Evolutionary conservation across 2,113 vertebrate species (phyloP).

Genomic region (Passer montanus): DNA sequence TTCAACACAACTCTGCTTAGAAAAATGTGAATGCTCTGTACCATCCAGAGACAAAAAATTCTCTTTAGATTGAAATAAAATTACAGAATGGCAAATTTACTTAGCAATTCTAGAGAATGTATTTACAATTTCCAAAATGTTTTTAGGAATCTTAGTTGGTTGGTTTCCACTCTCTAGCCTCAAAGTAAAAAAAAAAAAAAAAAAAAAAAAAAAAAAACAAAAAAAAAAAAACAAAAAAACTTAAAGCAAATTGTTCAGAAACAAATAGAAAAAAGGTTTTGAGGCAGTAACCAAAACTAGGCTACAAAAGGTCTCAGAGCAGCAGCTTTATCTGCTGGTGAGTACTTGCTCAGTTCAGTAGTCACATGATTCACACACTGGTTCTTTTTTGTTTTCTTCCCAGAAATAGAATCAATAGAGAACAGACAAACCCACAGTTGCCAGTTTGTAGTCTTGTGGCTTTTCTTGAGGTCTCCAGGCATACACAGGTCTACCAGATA

Average conservation of each 20-base stretch:
- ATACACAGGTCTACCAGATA: slow-evolving; percentile 81
- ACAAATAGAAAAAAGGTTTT: neutral
- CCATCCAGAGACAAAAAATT: neutral
- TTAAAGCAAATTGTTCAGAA: slow-evolving; percentile 24
- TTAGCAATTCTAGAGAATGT: neutral
- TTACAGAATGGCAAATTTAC: neutral
- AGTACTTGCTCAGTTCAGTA: slow-evolving; percentile 56
- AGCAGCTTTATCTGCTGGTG: slow-evolving; percentile 24
- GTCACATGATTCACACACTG: slow-evolving; percentile 72
- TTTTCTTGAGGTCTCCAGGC: slow-evolving; percentile 77
- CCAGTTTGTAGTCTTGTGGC: slow-evolving; percentile 81
- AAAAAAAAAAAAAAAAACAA: too few relatives aligned
- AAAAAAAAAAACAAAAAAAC: neutral
- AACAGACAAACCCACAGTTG: slow-evolving; percentile 83
- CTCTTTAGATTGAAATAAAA: neutral
- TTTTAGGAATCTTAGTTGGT: neutral
- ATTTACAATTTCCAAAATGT: neutral
- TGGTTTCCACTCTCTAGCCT: neutral
- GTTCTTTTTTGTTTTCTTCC: slow-evolving; percentile 53
- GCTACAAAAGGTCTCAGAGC: slow-evolving; percentile 47
- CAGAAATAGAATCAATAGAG: slow-evolving; percentile 85
- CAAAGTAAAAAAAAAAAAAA: neutral
- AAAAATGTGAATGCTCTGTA: neutral
- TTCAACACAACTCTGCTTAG: neutral
- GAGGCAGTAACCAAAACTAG: slow-evolving; percentile 12